Conservation (phyloP, 2,888 invertebrate genomes). For the Litoditis marina region DNA sequence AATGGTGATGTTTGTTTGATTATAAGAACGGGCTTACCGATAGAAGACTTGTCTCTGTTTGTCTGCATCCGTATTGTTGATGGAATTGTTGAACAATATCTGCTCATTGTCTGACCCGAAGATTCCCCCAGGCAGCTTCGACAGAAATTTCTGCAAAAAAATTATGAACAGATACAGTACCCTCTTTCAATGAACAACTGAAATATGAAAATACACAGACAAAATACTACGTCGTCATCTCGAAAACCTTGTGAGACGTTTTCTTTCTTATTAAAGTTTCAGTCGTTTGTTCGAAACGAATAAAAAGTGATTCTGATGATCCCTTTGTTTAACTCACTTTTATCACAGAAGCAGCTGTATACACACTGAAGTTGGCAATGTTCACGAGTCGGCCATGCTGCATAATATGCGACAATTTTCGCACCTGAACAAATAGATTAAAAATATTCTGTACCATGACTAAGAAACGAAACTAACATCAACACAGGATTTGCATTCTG, state of each 20-base stretch:
- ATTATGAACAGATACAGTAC: neutral
- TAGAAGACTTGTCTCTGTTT: constrained; percentile 88
- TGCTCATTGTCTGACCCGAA: constrained; percentile 88
- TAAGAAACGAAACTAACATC: too few species aligned
- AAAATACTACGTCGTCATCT: too few species aligned
- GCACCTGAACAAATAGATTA: constrained; percentile 42
- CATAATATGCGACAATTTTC: constrained; percentile 61
- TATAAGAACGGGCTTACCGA: constrained; percentile 69
- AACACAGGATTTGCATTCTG: too few species aligned
- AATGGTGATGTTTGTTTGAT: neutral
- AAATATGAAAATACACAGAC: too few species aligned
- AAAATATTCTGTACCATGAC: too few species aligned
- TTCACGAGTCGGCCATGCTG: constrained; percentile 62
- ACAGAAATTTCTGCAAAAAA: constrained; percentile 75
- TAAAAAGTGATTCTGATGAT: too few species aligned
- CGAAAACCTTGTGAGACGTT: too few species aligned
- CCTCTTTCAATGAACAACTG: too few species aligned
- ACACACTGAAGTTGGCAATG: constrained; percentile 80
- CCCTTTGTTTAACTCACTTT: constrained; percentile 72
- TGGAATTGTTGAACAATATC: constrained; percentile 82
- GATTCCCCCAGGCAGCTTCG: constrained; percentile 92
- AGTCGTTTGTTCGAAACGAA: too few species aligned
- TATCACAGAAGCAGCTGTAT: constrained; percentile 94
- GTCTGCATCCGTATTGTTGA: constrained; percentile 71
- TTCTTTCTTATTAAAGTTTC: too few species aligned